Percentiles rank a stretch among this genome's conserved stretches.
Evolutionary conservation across 2,113 vertebrate genomes (phyloP).

Genomic region (Todiramphus chloris): DNA sequence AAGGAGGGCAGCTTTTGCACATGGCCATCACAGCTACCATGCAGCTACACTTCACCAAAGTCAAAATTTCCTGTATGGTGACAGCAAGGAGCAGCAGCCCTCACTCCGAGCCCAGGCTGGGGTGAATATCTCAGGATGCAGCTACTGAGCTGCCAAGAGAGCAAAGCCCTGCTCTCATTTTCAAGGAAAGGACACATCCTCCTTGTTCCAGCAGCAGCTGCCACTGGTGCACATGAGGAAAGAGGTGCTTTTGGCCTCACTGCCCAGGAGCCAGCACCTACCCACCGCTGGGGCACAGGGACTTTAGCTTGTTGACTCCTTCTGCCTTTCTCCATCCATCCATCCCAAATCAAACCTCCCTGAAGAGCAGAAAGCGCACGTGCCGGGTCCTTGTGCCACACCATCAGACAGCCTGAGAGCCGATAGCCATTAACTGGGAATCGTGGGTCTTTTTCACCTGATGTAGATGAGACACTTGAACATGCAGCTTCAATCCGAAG

Average conservation of each 20-base stretch:
- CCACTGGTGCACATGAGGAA: rapidly evolving
- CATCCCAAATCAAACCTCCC: not conserved
- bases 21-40: rapidly evolving
- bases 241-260: not conserved
- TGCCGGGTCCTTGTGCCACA: rapidly evolving
- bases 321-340: not conserved
- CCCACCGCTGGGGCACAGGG: rapidly evolving
- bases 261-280: rapidly evolving
- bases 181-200: not conserved
- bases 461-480: not conserved
- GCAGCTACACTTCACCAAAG: rapidly evolving
- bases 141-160: not conserved
- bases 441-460: not conserved
- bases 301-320: not conserved
- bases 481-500: not conserved
- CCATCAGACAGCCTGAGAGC: rapidly evolving
- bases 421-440: not conserved
- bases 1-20: not conserved
- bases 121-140: rapidly evolving
- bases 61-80: rapidly evolving
- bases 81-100: not conserved
- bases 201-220: not conserved
- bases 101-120: rapidly evolving
- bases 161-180: not conserved
- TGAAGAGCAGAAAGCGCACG: rapidly evolving